Percentiles rank a stretch among this genome's conserved stretches.
Conservation (phyloP, 2,113 vertebrate genomes). For the Oxygymnocypris stewartii region DNA sequence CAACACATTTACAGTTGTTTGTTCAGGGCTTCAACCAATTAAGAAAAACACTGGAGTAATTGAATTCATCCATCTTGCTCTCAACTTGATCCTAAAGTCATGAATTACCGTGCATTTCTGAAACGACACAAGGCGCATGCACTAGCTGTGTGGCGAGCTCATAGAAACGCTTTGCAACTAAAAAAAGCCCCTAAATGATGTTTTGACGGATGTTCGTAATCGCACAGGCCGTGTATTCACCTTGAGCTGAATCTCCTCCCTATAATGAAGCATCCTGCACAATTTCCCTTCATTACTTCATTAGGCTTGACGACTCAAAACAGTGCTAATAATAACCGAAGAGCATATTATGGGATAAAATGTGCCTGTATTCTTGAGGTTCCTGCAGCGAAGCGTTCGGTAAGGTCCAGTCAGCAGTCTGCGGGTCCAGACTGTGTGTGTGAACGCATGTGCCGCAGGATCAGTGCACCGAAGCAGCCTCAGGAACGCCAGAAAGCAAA, state of each 20-base stretch:
- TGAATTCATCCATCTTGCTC: conserved; percentile 73
- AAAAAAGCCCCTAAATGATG: background rate
- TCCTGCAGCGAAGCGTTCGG: conserved; percentile 25
- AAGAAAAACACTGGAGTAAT: conserved; percentile 71
- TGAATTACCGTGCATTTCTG: background rate
- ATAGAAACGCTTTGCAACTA: background rate
- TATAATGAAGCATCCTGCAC: background rate
- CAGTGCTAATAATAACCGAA: background rate
- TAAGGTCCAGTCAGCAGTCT: conserved; percentile 53
- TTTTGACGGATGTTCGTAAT: conserved; percentile 5
- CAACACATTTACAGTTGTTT: background rate
- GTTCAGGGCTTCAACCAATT: conserved; percentile 54
- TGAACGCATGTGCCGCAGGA: conserved; percentile 52
- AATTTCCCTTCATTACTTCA: conserved; percentile 13
- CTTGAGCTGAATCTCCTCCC: conserved; percentile 2
- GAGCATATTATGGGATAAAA: background rate
- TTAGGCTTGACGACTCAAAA: background rate
- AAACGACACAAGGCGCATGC: background rate
- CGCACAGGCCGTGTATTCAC: background rate
- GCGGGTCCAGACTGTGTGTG: background rate
- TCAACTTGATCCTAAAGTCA: conserved; percentile 6
- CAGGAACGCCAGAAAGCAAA: conserved; percentile 63
- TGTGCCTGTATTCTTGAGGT: conserved; percentile 33
- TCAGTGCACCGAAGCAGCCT: conserved; percentile 57
- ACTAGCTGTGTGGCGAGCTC: background rate